Percentiles rank a stretch among this genome's conserved stretches.
phyloP scores from a whole-genome alignment of 2,113 vertebrate species.

The Phrynocephalus versicolor region DNA sequence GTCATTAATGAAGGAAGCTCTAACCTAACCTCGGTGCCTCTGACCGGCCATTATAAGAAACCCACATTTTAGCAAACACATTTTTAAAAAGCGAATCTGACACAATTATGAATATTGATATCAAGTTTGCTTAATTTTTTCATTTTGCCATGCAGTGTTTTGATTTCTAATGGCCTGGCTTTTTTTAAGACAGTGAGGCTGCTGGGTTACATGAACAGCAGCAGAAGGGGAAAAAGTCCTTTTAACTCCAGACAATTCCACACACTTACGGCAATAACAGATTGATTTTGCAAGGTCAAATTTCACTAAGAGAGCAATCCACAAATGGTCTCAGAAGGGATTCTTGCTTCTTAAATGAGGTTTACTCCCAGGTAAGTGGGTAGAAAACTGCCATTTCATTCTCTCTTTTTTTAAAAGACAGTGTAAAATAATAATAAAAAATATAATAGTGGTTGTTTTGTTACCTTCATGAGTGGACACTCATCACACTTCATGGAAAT shows the following conservation, averaged over 20 bases:
- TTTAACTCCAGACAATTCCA: constrained; percentile 51
- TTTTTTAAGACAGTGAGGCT: constrained; percentile 61
- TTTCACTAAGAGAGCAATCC: constrained; percentile 34
- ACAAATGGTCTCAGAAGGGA: too few relatives aligned
- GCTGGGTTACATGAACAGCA: constrained; percentile 11
- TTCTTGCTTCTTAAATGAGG: constrained; percentile 23
- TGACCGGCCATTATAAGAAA: constrained; percentile 70
- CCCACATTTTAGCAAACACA: constrained; percentile 72
- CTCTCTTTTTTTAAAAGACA: not conserved
- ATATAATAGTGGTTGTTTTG: constrained; percentile 23
- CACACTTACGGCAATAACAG: constrained; percentile 15
- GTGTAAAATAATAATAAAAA: constrained; percentile 38
- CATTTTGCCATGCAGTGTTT: constrained; percentile 60
- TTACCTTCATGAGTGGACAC: not conserved
- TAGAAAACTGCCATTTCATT: not conserved
- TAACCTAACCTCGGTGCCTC: constrained; percentile 79
- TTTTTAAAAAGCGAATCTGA: constrained; percentile 72
- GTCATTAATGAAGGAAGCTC: constrained; percentile 77
- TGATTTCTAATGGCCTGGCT: constrained; percentile 62
- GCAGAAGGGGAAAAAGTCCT: constrained; percentile 45
- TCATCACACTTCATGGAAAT: not conserved
- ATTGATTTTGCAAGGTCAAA: constrained; percentile 61
- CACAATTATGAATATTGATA: constrained; percentile 79
- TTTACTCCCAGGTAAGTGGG: constrained; percentile 5
- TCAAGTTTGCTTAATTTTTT: constrained; percentile 71